Evolutionary conservation across 1,140 invertebrate genomes (phyloP).

Genomic region (Scaptomyza graminum): DNA sequence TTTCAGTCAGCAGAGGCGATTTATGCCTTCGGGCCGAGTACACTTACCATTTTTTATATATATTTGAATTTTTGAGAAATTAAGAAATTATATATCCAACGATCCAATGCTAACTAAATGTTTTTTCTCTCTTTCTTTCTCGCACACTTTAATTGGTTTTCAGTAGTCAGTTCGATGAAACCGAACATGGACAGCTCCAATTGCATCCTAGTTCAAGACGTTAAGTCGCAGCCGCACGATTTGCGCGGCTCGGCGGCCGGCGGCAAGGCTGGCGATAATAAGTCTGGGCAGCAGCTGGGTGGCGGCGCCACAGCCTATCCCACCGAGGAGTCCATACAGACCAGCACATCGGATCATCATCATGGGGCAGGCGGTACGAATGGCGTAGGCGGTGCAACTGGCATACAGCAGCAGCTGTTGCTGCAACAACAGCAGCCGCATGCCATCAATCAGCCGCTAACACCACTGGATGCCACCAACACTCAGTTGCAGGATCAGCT

Average conservation of each 20-base stretch:
- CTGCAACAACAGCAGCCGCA: conserved; percentile 79
- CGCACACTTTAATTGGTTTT: neutral
- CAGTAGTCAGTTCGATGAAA: conserved; percentile 94
- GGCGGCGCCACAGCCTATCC: conserved; percentile 72
- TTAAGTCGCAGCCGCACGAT: conserved; percentile 93
- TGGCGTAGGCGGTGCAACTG: conserved; percentile 31
- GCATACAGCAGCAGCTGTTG: conserved; percentile 74
- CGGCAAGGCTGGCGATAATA: conserved; percentile 60
- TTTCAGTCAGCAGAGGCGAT: conserved; percentile 40
- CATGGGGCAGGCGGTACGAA: conserved; percentile 84
- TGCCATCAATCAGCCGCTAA: conserved; percentile 74
- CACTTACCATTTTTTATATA: too few relatives aligned
- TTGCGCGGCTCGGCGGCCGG: conserved; percentile 85
- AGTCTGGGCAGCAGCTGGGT: conserved; percentile 86
- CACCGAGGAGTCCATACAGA: conserved; percentile 87
- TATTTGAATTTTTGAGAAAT: too few relatives aligned
- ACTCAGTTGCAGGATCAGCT: conserved; percentile 80
- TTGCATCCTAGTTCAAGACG: conserved; percentile 94
- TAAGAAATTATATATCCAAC: neutral
- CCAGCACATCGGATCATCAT: conserved; percentile 88
- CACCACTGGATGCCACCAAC: conserved; percentile 73
- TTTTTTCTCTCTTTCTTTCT: neutral
- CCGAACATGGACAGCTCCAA: conserved; percentile 92
- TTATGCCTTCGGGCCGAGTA: conserved; percentile 55
- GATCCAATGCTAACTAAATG: conserved; percentile 17